Evolutionary conservation across 2,113 vertebrate species (phyloP).

Genomic region (Ploceus nigricollis): DNA sequence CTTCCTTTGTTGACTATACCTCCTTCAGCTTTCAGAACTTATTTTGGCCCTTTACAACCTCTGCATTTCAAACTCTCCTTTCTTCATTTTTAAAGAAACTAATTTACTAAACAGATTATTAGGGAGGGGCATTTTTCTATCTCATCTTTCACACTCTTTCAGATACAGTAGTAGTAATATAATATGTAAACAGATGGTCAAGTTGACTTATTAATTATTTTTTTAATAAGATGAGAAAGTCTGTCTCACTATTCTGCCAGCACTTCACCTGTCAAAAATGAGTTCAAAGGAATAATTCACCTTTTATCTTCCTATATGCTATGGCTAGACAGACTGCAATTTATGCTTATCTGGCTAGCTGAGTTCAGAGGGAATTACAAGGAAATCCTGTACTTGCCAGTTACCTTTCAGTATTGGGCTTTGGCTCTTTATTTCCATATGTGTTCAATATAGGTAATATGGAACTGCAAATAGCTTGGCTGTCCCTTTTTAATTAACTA

Average conservation of each 20-base stretch:
- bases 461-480: not conserved
- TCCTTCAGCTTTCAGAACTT: slow-evolving; percentile 5
- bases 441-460: not conserved
- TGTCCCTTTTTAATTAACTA: not conserved
- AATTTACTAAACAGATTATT: not conserved
- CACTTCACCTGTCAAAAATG: not conserved
- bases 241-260: not conserved
- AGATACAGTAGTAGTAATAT: not conserved
- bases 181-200: not conserved
- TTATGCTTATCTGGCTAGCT: not conserved
- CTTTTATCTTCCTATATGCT: not conserved
- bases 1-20: not conserved
- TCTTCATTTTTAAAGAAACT: not conserved
- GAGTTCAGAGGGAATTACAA: not conserved
- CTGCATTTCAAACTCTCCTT: not conserved
- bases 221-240: not conserved
- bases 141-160: not conserved
- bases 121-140: not conserved
- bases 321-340: not conserved
- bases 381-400: not conserved
- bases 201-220: not conserved
- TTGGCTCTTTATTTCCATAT: not conserved
- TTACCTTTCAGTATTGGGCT: not conserved
- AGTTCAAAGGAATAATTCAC: slow-evolving; percentile 31
- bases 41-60: not conserved